Conservation (phyloP, 2,888 invertebrate species). For the Priapulus caudatus region DNA sequence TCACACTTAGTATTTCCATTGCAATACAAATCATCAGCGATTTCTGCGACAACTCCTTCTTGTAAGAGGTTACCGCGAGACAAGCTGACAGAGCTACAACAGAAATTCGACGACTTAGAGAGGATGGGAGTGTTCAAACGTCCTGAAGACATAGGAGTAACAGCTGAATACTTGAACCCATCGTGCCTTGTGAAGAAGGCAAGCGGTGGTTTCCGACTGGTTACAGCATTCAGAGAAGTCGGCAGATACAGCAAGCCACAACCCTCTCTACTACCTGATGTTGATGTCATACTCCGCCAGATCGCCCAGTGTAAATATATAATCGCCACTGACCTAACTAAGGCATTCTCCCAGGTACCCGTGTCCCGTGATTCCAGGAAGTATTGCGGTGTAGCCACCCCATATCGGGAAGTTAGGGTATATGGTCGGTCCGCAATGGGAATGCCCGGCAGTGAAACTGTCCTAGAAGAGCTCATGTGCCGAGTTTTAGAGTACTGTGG, state of each 20-base stretch:
- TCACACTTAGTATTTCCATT: constrained; percentile 4
- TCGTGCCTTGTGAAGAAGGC: constrained; percentile 22
- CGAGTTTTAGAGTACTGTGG: constrained; percentile 20
- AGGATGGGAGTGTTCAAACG: constrained; percentile 13
- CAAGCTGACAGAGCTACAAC: constrained; percentile 22
- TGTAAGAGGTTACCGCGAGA: constrained; percentile 17
- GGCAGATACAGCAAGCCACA: constrained; percentile 20
- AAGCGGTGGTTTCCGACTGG: constrained; percentile 22
- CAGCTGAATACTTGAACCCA: constrained; percentile 17
- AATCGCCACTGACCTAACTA: constrained; percentile 21
- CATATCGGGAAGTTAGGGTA: constrained; percentile 7
- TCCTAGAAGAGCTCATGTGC: constrained; percentile 23
- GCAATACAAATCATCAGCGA: constrained; percentile 19
- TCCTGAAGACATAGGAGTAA: constrained; percentile 10
- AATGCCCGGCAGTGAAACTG: constrained; percentile 24
- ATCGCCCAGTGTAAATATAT: constrained; percentile 20
- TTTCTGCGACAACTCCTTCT: constrained; percentile 15
- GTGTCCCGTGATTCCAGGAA: constrained; percentile 8
- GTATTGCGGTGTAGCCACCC: background rate
- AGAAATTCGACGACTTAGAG: constrained; percentile 20
- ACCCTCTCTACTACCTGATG: constrained; percentile 14
- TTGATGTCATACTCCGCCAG: constrained; percentile 15
- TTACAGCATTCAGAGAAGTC: constrained; percentile 18
- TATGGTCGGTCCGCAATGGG: constrained; percentile 19
- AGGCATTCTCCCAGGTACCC: constrained; percentile 10